A percentile compares a stretch with the other conserved stretches of the same genome.
phyloP scores from a whole-genome alignment of 2,113 vertebrate species.

The Melanerpes aurifrons region DNA sequence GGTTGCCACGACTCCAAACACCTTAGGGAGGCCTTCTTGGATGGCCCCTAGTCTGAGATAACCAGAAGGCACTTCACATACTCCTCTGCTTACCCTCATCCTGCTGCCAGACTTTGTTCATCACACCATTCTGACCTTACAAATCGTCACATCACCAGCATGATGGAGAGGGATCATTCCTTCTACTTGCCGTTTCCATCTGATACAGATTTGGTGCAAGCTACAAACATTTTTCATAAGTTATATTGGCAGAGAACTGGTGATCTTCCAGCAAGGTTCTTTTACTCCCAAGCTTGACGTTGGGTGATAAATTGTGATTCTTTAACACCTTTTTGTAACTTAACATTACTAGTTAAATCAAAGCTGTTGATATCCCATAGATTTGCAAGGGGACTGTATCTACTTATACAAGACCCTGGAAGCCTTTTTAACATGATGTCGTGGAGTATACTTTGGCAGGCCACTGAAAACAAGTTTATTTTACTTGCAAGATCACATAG shows the following conservation, averaged over 20 bases:
- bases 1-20: background rate
- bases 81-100: background rate
- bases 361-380: background rate
- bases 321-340: background rate
- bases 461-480: slow-evolving; percentile 58
- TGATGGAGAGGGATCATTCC: background rate
- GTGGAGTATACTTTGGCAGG: slow-evolving; percentile 40
- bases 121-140: background rate
- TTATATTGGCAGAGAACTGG: background rate
- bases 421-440: slow-evolving; percentile 30
- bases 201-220: background rate
- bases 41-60: background rate
- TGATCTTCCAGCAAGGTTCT: background rate
- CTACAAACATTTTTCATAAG: background rate
- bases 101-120: background rate
- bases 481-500: slow-evolving; percentile 59
- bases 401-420: slow-evolving; percentile 12
- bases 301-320: background rate
- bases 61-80: background rate
- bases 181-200: background rate
- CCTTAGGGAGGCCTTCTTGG: background rate
- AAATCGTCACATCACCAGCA: background rate
- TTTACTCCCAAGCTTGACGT: background rate
- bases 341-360: background rate
- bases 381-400: background rate